Percentiles rank a stretch among this genome's conserved stretches.
phyloP scores from a whole-genome alignment of 2,888 invertebrate species.

The Prosopocoilus inquinatus region DNA sequence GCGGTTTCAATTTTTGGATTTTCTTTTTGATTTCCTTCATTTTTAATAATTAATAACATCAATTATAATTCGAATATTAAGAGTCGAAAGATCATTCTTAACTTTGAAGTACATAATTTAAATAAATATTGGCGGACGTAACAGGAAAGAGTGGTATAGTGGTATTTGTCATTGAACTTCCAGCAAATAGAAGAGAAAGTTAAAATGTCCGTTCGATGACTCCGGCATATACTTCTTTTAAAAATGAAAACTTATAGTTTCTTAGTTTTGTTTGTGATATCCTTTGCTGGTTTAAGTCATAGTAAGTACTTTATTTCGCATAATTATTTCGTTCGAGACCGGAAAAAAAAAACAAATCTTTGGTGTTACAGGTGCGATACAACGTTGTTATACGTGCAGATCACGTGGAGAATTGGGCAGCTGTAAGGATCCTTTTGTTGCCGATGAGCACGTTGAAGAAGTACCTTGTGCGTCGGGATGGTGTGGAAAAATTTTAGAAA shows the following conservation, averaged over 20 bases:
- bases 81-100: no score
- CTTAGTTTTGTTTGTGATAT: slow-evolving; percentile 21
- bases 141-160: no score
- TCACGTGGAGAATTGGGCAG: slow-evolving; percentile 85
- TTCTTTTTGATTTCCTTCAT: no score
- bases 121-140: no score
- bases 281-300: slow-evolving; percentile 16
- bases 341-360: no score
- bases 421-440: slow-evolving; percentile 82
- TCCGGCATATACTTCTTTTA: slow-evolving; percentile 10
- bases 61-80: no score
- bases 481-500: slow-evolving; percentile 89
- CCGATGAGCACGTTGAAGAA: slow-evolving; percentile 73
- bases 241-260: slow-evolving; percentile 20
- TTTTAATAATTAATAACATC: no score
- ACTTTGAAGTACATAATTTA: no score
- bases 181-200: slow-evolving; percentile 25
- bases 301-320: slow-evolving; percentile 20
- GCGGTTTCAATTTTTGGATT: no score
- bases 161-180: slow-evolving; percentile 7
- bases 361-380: slow-evolving; percentile 58
- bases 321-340: no score
- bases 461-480: slow-evolving; percentile 86
- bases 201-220: slow-evolving; percentile 22
- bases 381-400: slow-evolving; percentile 79